Evolutionary conservation across 2,113 vertebrate genomes (phyloP), one percentile per base, ranked within the genome.

Genomic region (Harpagus bidentatus): DNA sequence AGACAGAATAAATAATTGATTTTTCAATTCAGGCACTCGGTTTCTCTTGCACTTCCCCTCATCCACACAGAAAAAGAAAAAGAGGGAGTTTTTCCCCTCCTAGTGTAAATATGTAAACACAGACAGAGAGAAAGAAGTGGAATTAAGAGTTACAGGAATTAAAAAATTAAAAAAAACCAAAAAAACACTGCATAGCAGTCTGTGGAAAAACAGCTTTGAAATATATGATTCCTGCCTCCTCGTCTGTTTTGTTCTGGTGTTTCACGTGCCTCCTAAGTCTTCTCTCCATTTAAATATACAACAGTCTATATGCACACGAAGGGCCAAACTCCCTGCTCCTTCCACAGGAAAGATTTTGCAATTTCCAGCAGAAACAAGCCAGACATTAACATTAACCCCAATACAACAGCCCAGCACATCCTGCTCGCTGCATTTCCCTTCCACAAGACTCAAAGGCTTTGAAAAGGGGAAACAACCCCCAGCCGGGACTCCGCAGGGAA

Each of bases 321-420:
- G 21, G 59, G n/a, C 20, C 59, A 88, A 85, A 52, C 31, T 42
- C 50, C 50, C 42, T 19, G 2, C 14, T 92, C 42, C 55, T 86
- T 56, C n/a, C 63, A 71, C 90, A 78, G 76, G 85, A 88, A 95
- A 96, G 53, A 77, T 88, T 73, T 80, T 94, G 76, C 80, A 43
- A 50, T 86, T 95, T 96, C 82, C 95, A 94, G 55, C 63, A 97
- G 92, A 83, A 96, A 73, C 0, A 8, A 83, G 45, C 50, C 79
- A 92, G 90, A 74, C 74, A 50, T 9, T n/a, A 71, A 88, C 71
- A 86, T 11, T 90, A 86, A 77, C 29, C 72, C 67, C 77, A 63
- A 40, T 13, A 55, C 53, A 61, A 53, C 84, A 88, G 62, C 92
- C 25, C 84, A 58, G 92, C 67, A 78, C 72, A 67, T 88, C 94